Evolutionary conservation across 2,888 invertebrate genomes (phyloP), one percentile per base, ranked within the genome.

Genomic region (Brenthis ino): DNA sequence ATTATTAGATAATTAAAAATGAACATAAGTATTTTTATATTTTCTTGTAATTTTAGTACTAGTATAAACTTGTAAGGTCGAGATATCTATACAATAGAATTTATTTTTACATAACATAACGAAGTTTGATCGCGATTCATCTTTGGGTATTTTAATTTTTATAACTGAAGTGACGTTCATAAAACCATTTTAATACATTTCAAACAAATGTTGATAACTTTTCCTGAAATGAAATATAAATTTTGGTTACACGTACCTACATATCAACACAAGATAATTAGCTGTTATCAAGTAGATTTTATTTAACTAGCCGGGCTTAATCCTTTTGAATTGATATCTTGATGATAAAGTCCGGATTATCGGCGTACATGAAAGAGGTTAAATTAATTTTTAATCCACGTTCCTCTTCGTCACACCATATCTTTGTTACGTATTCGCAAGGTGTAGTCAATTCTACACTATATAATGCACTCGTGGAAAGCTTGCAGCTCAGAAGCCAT

Each of bases 321-420:
- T 91, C 91, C 91, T 74, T 82, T 80, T 81, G 86, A 87, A 88
- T 90, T 89, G 91, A 91, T 93, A 91, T 88, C 89, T 86, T 86
- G 91, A 91, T 92, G 91, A 92, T 93, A 92, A 89, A 80, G 83
- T 85, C 80, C 76, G 91, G 91, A 91, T 92, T 91, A 92, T 84
- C 91, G 92, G 91, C 85, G 81, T 85, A 93, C 91, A 91, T 92
- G 85, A 93, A 93, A 93, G 91, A 79, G 85, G 80, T 79, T 87
- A 89, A 93, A 91, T 90, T 88, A 91, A 89, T 89, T 89, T 90
- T 93, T 91, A 92, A 92, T 92, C 91, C 90, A 78, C 82, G 85
- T 88, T 86, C 85, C 87, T 86, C 86, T 86, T 79, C 85, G 85
- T 87, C 80, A 83, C 82, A 79, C 75, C 80, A 77, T 89, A 89